These are phyloP conservation scores for Akabosia matsudoensis DNA, from an alignment of 1,140 invertebrate species.

Conservation along the genomic window DNA sequence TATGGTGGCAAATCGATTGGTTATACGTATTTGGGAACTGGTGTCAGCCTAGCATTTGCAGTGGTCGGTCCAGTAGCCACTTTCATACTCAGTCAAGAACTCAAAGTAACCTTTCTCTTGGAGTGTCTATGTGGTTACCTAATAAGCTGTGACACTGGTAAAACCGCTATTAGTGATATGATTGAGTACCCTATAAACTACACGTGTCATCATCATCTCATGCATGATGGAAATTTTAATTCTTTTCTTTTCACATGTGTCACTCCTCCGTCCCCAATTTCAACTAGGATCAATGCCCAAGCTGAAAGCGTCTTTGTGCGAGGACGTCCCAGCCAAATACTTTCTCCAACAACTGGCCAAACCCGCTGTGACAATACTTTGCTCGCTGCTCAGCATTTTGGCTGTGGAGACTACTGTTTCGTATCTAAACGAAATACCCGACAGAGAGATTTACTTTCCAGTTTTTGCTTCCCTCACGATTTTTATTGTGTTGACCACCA, in stretches of 20 bases:
- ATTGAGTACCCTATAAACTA: not conserved
- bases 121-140: slow-evolving; percentile 40
- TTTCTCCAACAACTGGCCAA: slow-evolving; percentile 18
- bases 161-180: not conserved
- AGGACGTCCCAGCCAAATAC: slow-evolving; percentile 28
- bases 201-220: not conserved
- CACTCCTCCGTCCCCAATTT: not conserved
- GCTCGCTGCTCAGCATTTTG: slow-evolving; percentile 15
- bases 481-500: not conserved
- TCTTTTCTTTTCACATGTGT: not conserved
- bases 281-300: not conserved
- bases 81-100: slow-evolving; percentile 28
- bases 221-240: not conserved
- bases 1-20: slow-evolving; percentile 34
- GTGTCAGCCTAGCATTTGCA: slow-evolving; percentile 25
- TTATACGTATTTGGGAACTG: slow-evolving; percentile 37
- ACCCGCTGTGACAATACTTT: slow-evolving; percentile 23
- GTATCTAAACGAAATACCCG: not conserved
- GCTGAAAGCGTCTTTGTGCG: slow-evolving; percentile 31
- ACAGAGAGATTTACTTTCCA: not conserved
- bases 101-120: slow-evolving; percentile 8
- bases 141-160: slow-evolving; percentile 41
- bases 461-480: not conserved
- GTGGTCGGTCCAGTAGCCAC: slow-evolving; percentile 23
- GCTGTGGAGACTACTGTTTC: not conserved